Percentiles rank a stretch among this genome's conserved stretches.
Conservation (phyloP, 2,888 invertebrate species). For the Dioctria rufipes region DNA sequence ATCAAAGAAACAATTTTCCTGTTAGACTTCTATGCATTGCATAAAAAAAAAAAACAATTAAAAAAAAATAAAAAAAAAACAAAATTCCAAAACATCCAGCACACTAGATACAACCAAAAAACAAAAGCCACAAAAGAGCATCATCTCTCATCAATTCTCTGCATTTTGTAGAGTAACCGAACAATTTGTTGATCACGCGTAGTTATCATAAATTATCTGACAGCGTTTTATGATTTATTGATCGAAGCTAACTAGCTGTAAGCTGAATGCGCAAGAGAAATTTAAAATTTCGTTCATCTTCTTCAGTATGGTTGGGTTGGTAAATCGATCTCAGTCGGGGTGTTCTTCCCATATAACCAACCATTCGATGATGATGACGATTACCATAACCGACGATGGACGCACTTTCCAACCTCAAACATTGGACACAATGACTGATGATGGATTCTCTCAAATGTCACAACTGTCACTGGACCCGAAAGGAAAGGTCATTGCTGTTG, state of each 20-base stretch:
- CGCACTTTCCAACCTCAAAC: no score
- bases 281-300: slow-evolving; percentile 24
- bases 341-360: background rate
- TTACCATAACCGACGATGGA: no score
- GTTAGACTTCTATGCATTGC: slow-evolving; percentile 5
- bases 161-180: slow-evolving; percentile 55
- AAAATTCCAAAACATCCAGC: slow-evolving; percentile 3
- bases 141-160: slow-evolving; percentile 57
- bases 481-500: slow-evolving; percentile 15
- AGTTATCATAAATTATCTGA: slow-evolving; percentile 59
- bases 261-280: slow-evolving; percentile 3
- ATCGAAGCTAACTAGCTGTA: slow-evolving; percentile 25
- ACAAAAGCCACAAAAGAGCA: slow-evolving; percentile 54
- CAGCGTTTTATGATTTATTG: slow-evolving; percentile 58
- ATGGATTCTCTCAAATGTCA: slow-evolving; percentile 38
- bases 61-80: slow-evolving; percentile 2
- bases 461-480: slow-evolving; percentile 28
- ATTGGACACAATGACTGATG: background rate
- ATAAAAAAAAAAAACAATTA: slow-evolving; percentile 14
- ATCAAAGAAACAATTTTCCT: slow-evolving; percentile 45
- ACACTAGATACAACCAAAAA: slow-evolving; percentile 17
- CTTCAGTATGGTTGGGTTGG: slow-evolving; percentile 33
- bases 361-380: background rate
- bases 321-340: slow-evolving; percentile 40
- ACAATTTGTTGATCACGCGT: slow-evolving; percentile 58